Evolutionary conservation across 2,113 vertebrate species (phyloP), one percentile per base, ranked within the genome.

Genomic region (Neogale vison): DNA sequence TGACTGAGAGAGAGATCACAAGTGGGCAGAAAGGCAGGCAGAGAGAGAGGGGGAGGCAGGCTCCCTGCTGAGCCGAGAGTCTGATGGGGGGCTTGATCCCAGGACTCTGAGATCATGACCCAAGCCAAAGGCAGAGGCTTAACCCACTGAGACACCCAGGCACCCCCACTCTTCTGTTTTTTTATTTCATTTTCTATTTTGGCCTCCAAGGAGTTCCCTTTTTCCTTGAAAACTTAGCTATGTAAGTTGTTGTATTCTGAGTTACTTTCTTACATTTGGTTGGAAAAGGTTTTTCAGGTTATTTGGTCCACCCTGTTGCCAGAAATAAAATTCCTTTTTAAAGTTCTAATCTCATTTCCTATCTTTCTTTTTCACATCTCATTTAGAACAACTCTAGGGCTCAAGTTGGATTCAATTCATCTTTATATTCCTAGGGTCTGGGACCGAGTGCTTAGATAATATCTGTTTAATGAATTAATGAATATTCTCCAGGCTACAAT

Each of bases 211-310:
- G 13, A 72, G 2, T 69, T 96, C 3, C 8, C 8, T 92, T 36
- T 92, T 88, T 95, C 42, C 57, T 89, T 92, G 50, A 94, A 79
- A 71, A 57, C n/a, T 97, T 93, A 90, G 39, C 88, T 90, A 11
- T 83, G 1, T 90, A 55, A 55, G 52, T 55, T 55, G 15, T 55
- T 55, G 52, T 55, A 55, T 55, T 91, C 77, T 74, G 29, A 57
- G 20, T 57, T 55, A 10, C 57, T 59, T 90, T 85, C 45, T 50
- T n/a, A 5, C 61, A 23, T 45, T 93, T 79, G 36, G 61, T 67
- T 88, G 34, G 80, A n/a, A 17, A 77, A 79, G 47, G 24, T 8
- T 69, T 83, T 96, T 92, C n/a, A 93, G 67, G 34, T 97, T 94
- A 76, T 93, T 39, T 81, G 24, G 13, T 59, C 72, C 29, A 79